Evolutionary conservation across 2,888 invertebrate genomes (phyloP), one percentile per base, ranked within the genome.

Genomic region (Alloplasta piceator): DNA sequence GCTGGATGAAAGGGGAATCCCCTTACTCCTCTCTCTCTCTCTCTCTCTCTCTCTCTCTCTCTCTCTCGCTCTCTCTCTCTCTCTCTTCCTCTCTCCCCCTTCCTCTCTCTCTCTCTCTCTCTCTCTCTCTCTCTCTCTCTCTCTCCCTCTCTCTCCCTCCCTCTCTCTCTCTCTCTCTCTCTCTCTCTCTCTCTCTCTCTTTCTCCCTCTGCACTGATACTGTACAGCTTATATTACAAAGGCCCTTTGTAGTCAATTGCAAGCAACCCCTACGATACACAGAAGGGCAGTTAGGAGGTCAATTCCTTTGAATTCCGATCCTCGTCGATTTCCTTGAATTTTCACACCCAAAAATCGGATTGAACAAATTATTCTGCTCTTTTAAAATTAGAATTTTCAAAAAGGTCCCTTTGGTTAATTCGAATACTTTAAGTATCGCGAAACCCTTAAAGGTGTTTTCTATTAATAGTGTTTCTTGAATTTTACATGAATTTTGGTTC

Each of bases 1-100:
- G 50, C 38, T 71, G 60, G 48, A 36, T 12, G 36, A 71, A 16
- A 48, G 39, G 48, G 26, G 36, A 60, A 71, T 16, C 6, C 48
- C 14, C 14, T 26, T 2, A 26, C 26, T 26, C 14, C 52, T 14
- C 12, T 6, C 5, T 7, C 48, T 48, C 48, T 43, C 43, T 48
- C 48, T n/a, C 48, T 10, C 48, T n/a, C 48, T 12, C 46, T 46
- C 46, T 46, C n/a, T 48, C 10, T 48, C 48, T 10, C 48, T 5
- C 48, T 48, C 10, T 52, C 10, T n/a, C n/a, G n/a, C 48, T n/a
- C 48, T 10, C 48, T n/a, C 48, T 12, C 46, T 46, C 46, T 46
- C n/a, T 48, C 10, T 48, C 48, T 10, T 10, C 1, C 48, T 48
- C 10, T 52, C 46, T 50, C 14, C 4, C n/a, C n/a, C n/a, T n/a